phyloP scores from a whole-genome alignment of 2,797 vertebrate genomes.

The Microcaecilia unicolor region DNA sequence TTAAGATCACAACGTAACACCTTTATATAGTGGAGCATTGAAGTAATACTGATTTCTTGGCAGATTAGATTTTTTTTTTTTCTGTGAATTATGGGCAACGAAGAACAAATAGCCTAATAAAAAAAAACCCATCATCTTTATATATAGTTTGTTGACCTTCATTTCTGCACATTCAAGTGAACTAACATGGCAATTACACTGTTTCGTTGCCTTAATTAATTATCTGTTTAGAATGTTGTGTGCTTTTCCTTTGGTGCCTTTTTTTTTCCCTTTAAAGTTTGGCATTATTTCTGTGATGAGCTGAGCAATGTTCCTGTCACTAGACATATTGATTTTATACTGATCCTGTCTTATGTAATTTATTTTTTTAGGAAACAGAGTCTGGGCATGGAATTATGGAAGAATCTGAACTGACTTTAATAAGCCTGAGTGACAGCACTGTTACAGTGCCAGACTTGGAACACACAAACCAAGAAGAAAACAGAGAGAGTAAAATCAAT shows the following conservation, averaged over 20 bases:
- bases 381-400: conserved; percentile 74
- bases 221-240: no score
- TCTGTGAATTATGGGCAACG: no score
- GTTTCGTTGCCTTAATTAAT: no score
- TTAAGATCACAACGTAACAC: no score
- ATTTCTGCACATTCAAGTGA: no score
- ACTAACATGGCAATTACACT: no score
- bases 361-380: conserved; percentile 52
- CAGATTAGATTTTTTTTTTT: no score
- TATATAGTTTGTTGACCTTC: no score
- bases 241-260: not conserved
- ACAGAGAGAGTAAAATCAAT: not conserved
- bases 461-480: conserved; percentile 28
- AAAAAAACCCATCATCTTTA: not conserved
- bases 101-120: not conserved
- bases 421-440: conserved; percentile 67
- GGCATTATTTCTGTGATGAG: not conserved
- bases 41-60: no score
- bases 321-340: not conserved
- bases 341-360: not conserved
- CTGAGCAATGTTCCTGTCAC: not conserved
- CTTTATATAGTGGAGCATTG: no score
- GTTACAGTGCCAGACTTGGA: conserved; percentile 43
- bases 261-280: accelerated
- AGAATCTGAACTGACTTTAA: conserved; percentile 72